A percentile compares a stretch with the other conserved stretches of the same genome.
Conservation (phyloP, 2,113 vertebrate species). For the Dromas ardeola region DNA sequence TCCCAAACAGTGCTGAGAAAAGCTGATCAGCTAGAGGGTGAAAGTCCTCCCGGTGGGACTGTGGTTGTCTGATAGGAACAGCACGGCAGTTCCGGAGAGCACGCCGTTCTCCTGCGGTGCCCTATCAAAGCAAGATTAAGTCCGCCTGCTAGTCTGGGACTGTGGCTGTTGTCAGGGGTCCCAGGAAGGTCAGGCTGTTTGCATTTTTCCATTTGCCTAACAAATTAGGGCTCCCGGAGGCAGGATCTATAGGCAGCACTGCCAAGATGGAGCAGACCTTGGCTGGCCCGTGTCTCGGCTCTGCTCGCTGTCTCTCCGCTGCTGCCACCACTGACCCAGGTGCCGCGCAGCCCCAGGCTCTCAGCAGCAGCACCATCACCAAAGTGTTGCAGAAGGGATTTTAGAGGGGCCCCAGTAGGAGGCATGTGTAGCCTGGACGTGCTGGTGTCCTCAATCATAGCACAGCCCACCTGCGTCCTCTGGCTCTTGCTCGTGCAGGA, state of each 20-base stretch:
- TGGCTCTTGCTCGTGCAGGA: neutral
- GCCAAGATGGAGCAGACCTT: neutral
- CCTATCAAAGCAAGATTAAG: conserved; percentile 12
- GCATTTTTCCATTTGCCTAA: conserved; percentile 4
- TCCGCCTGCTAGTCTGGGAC: neutral
- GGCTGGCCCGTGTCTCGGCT: neutral
- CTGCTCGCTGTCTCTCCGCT: neutral
- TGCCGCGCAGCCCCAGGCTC: neutral
- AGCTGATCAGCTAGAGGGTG: neutral
- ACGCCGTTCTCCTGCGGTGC: accelerated
- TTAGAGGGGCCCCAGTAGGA: neutral
- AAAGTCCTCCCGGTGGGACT: neutral
- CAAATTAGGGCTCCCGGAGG: neutral
- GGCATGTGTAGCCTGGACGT: neutral
- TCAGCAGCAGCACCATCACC: neutral
- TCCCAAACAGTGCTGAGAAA: neutral
- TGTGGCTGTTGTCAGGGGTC: neutral
- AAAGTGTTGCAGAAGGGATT: neutral
- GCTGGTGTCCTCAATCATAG: neutral
- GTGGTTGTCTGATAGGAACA: neutral
- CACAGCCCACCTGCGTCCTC: neutral
- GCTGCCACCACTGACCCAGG: no score
- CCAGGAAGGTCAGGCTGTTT: neutral
- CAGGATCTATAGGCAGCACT: neutral
- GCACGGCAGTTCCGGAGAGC: neutral